Evolutionary conservation across 2,113 vertebrate species (phyloP), one percentile per base, ranked within the genome.

Genomic region (Tychaedon coryphoeus): DNA sequence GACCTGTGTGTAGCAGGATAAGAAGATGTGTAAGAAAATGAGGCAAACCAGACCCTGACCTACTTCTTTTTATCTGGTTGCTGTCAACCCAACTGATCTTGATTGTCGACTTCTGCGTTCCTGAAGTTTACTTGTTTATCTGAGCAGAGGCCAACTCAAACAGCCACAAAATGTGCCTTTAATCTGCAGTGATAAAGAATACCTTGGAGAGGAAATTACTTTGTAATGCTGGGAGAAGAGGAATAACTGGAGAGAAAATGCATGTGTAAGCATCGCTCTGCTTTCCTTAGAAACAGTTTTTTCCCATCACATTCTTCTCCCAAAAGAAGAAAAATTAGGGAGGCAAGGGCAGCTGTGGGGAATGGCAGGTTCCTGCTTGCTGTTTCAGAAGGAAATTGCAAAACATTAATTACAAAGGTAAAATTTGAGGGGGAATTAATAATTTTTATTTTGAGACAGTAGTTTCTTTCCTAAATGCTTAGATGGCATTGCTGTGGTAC

Each of bases 71-170:
- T 96, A 94, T 97, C 95, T 96, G 57, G 54, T 73, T 93, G 86
- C 96, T 26, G 93, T 97, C 96, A 95, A 10, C 92, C 60, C 82
- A 19, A 83, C 84, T 57, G 75, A 81, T 96, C 93, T 86, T 79
- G 90, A 94, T 96, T 92, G 94, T 66, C 43, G 51, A 73, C 72
- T 88, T 42, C 83, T 95, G 93, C 69, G 58, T 92, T 95, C 92
- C 88, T 96, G 91, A 72, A 91, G 96, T 96, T 97, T 96, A 90
- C 96, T 96, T 96, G 97, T 96, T 97, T 97, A 96, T 95, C 93
- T 95, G 88, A 93, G 96, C 69, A 5, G 34, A 24, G 84, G 92
- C 96, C 96, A 97, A 97, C 82, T 86, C 84, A 94, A 96, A 92
- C 94, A 94, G 89, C 86, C 43, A 4, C 92, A 92, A 93, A 96